Evolutionary conservation across 1,140 invertebrate species (phyloP).

Genomic region (Diorhabda carinulata): DNA sequence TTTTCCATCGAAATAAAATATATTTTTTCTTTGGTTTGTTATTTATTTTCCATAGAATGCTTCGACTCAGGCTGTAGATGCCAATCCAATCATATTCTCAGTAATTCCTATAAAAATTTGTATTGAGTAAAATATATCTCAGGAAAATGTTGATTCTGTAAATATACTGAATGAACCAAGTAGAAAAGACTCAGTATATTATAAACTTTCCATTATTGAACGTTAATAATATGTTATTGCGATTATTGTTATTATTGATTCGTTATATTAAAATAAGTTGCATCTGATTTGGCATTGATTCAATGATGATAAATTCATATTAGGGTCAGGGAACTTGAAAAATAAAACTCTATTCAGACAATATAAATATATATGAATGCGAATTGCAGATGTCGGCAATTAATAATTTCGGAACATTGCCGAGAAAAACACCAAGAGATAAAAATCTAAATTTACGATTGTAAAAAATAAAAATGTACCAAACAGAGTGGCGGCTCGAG

Average conservation of each 20-base stretch:
- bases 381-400: neutral
- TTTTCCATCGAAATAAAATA: too few relatives aligned
- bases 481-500: neutral
- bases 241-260: neutral
- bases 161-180: too few relatives aligned
- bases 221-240: too few relatives aligned
- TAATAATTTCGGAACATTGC: constrained; percentile 2
- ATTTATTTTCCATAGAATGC: too few relatives aligned
- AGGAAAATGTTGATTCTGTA: too few relatives aligned
- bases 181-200: too few relatives aligned
- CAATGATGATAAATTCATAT: neutral
- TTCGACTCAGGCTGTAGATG: too few relatives aligned
- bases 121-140: too few relatives aligned
- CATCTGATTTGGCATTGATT: neutral
- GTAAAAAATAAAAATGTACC: neutral
- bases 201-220: too few relatives aligned
- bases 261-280: neutral
- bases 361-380: constrained; percentile 1
- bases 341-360: constrained; percentile 2
- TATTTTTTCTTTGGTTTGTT: too few relatives aligned
- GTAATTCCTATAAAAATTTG: too few relatives aligned
- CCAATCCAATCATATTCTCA: too few relatives aligned
- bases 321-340: neutral
- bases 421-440: neutral
- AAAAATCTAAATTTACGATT: constrained; percentile 1